These are phyloP conservation scores for Oxyscelio sp. DNA, from an alignment of 2,888 invertebrate genomes.

Conservation along the genomic window DNA sequence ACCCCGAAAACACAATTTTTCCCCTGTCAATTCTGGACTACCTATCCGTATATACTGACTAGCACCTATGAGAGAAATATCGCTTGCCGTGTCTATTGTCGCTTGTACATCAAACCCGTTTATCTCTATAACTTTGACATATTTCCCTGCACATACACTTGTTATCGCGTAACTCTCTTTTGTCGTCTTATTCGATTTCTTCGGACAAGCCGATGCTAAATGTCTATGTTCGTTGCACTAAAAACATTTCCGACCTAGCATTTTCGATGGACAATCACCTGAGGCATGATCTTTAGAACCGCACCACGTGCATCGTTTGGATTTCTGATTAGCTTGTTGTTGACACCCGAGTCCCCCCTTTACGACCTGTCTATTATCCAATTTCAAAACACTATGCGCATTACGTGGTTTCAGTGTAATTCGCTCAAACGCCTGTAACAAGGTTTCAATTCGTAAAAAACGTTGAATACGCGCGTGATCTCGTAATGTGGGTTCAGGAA, in stretches of 20 bases:
- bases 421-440: constrained; percentile 9
- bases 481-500: neutral
- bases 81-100: constrained; percentile 55
- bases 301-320: constrained; percentile 5
- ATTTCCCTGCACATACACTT: neutral
- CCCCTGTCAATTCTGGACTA: constrained; percentile 16
- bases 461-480: constrained; percentile 17
- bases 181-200: neutral
- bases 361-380: neutral
- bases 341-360: neutral
- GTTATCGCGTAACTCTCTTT: neutral
- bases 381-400: too few species aligned
- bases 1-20: constrained; percentile 38
- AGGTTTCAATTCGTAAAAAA: neutral
- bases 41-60: constrained; percentile 45
- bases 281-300: neutral
- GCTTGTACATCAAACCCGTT: neutral
- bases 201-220: too few species aligned
- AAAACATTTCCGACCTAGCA: too few species aligned
- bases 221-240: too few species aligned
- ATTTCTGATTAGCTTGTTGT: neutral
- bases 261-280: too few species aligned
- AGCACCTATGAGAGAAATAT: constrained; percentile 42
- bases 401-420: neutral
- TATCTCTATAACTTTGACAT: neutral